Evolutionary conservation across 2,888 invertebrate species (phyloP).

Genomic region (Drosophila heteroneura): DNA sequence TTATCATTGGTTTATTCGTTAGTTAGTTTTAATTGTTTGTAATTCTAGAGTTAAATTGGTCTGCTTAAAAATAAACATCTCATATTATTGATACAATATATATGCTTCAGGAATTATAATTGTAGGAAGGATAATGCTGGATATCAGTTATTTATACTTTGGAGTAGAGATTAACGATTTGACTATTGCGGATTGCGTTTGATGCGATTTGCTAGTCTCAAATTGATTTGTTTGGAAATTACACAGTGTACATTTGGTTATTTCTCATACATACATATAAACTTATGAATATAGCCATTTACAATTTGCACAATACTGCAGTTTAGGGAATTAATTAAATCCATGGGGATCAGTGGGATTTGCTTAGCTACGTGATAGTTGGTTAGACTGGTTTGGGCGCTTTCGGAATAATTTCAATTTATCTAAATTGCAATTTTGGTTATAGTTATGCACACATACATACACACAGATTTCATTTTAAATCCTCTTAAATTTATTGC

Average conservation of each 20-base stretch:
- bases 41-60: constrained; percentile 77
- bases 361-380: constrained; percentile 67
- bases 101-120: constrained; percentile 37
- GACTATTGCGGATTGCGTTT: constrained; percentile 32
- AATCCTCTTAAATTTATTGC: constrained; percentile 35
- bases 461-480: constrained; percentile 18
- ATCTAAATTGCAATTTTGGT: constrained; percentile 69
- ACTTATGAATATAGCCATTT: constrained; percentile 54
- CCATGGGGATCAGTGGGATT: constrained; percentile 41
- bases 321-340: constrained; percentile 46
- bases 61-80: constrained; percentile 71
- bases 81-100: constrained; percentile 62
- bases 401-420: constrained; percentile 67
- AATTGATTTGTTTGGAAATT: constrained; percentile 24
- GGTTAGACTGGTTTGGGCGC: constrained; percentile 34
- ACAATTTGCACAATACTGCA: constrained; percentile 49
- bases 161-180: constrained; percentile 28
- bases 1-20: constrained; percentile 69
- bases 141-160: constrained; percentile 13
- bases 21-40: constrained; percentile 54
- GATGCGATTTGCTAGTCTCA: constrained; percentile 13
- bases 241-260: constrained; percentile 12
- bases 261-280: constrained; percentile 20
- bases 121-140: constrained; percentile 32
- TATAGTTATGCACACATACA: constrained; percentile 15